Conservation (phyloP, 1,140 invertebrate genomes). For the Psix sp. region DNA sequence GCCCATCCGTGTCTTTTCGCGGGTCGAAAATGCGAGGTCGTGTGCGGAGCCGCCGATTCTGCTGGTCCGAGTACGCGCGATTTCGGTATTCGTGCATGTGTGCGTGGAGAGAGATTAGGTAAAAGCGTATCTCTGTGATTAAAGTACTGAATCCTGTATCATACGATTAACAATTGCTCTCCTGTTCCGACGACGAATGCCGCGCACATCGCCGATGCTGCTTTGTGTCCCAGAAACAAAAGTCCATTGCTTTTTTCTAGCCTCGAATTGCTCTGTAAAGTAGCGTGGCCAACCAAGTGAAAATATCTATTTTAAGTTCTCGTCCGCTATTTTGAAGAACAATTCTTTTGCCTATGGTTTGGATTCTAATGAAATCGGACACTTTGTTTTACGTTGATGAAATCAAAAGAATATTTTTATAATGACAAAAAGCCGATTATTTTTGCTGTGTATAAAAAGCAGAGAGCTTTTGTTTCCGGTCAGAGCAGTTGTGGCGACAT, state of each 20-base stretch:
- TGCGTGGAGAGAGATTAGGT: slow-evolving; percentile 33
- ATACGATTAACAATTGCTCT: slow-evolving; percentile 52
- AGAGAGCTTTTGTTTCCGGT: too few relatives aligned
- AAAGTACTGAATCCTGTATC: slow-evolving; percentile 62
- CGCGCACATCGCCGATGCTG: slow-evolving; percentile 40
- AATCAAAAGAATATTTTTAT: neutral
- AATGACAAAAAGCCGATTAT: too few relatives aligned
- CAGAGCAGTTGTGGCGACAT: slow-evolving; percentile 23
- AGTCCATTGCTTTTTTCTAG: slow-evolving; percentile 5
- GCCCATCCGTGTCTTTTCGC: slow-evolving; percentile 63
- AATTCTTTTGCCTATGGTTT: neutral
- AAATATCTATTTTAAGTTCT: slow-evolving; percentile 20
- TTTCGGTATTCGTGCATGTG: slow-evolving; percentile 40
- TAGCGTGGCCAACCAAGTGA: neutral
- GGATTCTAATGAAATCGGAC: neutral
- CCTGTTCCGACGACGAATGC: slow-evolving; percentile 49
- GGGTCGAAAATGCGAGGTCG: slow-evolving; percentile 63
- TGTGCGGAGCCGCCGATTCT: slow-evolving; percentile 22
- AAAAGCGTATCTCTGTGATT: slow-evolving; percentile 60
- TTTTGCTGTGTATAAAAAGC: too few relatives aligned
- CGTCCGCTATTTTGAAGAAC: slow-evolving; percentile 10
- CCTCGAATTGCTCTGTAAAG: neutral
- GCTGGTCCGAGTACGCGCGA: slow-evolving; percentile 42
- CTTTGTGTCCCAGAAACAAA: slow-evolving; percentile 20
- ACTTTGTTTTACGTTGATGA: neutral